Base-by-base conservation (phyloP, 2,113 vertebrate genomes). In the Seriola quinqueradiata region DNA sequence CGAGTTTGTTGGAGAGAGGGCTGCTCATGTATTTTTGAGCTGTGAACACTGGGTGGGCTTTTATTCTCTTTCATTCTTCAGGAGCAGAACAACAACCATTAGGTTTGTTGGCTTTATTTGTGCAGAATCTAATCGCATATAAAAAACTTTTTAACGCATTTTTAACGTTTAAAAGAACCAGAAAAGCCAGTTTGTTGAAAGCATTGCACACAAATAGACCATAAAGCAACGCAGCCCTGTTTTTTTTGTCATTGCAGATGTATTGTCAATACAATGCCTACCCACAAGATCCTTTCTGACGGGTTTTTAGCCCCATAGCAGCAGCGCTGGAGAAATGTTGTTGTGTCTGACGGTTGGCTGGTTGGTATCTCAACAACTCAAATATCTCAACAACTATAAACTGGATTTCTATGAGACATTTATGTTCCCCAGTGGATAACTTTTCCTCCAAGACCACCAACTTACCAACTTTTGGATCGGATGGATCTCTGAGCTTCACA, bases 1-100 rank as follows among this genome's bases (percentile, higher is more conserved):
- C 34, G 79, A 69, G 72, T 68, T 61, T 82, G 77, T 58, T 57
- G 80, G 60, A 73, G 70, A 63, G 68, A 63, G 64, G 77, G 71
- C 11, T 13, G 55, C 46, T 84, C 55, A 68, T 85, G 75, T 79
- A 52, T 21, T 77, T 81, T 70, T 57, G 58, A 70, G 71, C 58
- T 76, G 38, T 58, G 58, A 55, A 42, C 17, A 4, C 46, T 1
- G 38, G 77, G 79, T 59, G 80, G 88, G 68, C 60, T 71, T 64
- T 82, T 48, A 11, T 63, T 76, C 48, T 36, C 52, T 25, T 60
- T 58, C 63, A 48, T 52, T 8, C 11, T 8, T 85, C 70, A 71
- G 0, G 57, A 69, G 17, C 46, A 40, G 23, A 42, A 42, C 10
- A 16, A 16, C 38, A 52, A 5, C 11, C 36, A 9, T 48, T 17